phyloP scores from a whole-genome alignment of 2,888 invertebrate species.

The Synergus laeviventris region DNA sequence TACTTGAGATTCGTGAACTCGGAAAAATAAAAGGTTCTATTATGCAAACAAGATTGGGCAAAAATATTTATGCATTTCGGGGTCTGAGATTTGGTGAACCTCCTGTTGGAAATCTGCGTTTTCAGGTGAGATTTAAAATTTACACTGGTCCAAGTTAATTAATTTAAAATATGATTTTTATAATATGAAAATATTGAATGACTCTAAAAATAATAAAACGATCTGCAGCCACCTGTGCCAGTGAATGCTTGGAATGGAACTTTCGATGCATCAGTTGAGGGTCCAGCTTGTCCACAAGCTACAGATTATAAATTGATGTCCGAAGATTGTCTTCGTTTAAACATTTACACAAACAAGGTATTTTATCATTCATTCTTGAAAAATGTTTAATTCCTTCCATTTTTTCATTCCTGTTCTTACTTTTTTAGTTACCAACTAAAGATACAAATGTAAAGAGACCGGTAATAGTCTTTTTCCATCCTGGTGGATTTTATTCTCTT shows the following conservation, averaged over 20 bases:
- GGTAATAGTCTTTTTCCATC: conserved; percentile 83
- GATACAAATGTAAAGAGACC: conserved; percentile 71
- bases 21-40: conserved; percentile 62
- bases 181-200: too few species aligned
- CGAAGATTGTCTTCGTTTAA: conserved; percentile 82
- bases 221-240: conserved; percentile 78
- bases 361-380: not conserved
- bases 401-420: not conserved
- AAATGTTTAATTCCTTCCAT: not conserved
- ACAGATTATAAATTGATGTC: conserved; percentile 72
- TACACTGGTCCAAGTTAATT: too few species aligned
- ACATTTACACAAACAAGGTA: conserved; percentile 79
- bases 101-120: conserved; percentile 55
- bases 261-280: conserved; percentile 79
- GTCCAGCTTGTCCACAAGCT: conserved; percentile 79
- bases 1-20: conserved; percentile 38
- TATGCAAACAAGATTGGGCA: conserved; percentile 59
- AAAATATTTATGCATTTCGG: conserved; percentile 61
- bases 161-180: too few species aligned
- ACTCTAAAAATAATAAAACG: too few species aligned
- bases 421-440: conserved; percentile 24
- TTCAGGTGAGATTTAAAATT: conserved; percentile 53
- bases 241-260: conserved; percentile 76
- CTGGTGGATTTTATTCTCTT: conserved; percentile 82
- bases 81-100: conserved; percentile 59